Base-by-base conservation (phyloP, 2,113 vertebrate genomes). In the Peromyscus californicus region DNA sequence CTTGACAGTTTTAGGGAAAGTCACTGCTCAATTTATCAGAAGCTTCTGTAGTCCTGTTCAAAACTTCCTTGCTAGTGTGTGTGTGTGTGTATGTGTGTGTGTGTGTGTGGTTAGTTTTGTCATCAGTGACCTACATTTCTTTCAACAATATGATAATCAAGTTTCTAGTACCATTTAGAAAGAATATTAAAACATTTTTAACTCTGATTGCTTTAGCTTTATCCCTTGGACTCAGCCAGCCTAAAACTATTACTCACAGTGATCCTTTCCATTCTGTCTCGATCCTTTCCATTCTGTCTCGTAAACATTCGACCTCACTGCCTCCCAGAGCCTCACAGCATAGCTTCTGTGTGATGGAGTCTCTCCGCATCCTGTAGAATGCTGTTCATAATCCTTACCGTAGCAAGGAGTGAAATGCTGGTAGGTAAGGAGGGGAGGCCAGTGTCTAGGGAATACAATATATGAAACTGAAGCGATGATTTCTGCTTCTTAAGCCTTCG, bases 401-500 rank as follows among this genome's bases (percentile, higher is more conserved):
- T n/a, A 86, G 59, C 82, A 70, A 87, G 90, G 72, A 97, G 31
- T 75, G 91, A 86, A 95, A 51, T 65, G 29, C 92, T 26, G 1
- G 39, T 48, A 22, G 17, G 29, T 2, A 42, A 22, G 12, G 36
- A 26, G 26, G 39, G 51, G 51, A 95, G 39, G 48, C 29, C 3
- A 80, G 45, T 74, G 48, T 29, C 67, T 84, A 48, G 89, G 89
- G 54, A 96, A 70, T 82, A 33, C 95, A 89, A 48, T 91, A 39
- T 92, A 86, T 93, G 96, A 97, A 96, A 84, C 67, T 80, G 8
- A 26, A 89, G 51, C 88, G 86, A 54, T 90, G 94, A 76, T 63
- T 87, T 91, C 83, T 95, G 36, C 83, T 74, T 80, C 91, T 86
- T 96, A 79, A 91, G 61, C 87, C 95, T 96, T 97, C 91, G 3